Base-by-base conservation (phyloP, 2,888 invertebrate species). In the Camptogramma bilineatum region DNA sequence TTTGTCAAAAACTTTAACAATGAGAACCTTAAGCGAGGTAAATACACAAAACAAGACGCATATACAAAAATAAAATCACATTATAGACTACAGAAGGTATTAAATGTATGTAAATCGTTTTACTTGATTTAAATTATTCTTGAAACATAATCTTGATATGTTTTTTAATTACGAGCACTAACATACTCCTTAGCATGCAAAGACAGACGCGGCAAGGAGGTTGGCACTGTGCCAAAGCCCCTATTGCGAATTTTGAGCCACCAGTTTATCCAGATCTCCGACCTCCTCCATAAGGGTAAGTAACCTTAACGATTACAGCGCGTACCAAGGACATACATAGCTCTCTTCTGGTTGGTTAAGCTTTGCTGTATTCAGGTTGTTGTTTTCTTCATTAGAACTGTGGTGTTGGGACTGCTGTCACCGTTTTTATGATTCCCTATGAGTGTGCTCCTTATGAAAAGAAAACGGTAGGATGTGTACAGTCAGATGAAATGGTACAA, bases 341-440 rank as follows among this genome's bases (percentile, higher is more conserved):
- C 47, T 80, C 85, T 73, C 31, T 47, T 54, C 58, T 71, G 47
- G 64, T 65, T 85, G 84, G 86, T 53, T 71, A 69, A 62, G 65
- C 64, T 72, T 68, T 75, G 76, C 79, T 80, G 79, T 83, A 82
- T 84, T 71, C 80, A 71, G 75, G 69, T 79, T 78, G 80, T 82
- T 84, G 85, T 86, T 81, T 83, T 83, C 78, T 81, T 82, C 81
- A 82, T 85, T 81, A 83, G 75, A 79, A 83, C 76, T 73, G 74
- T 76, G 76, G 73, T 72, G 77, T 75, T 71, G 69, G 73, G 75
- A 62, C 71, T 70, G 61, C 74, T 79, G 78, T 76, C 75, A 75
- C 69, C 46, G 17, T 52, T 60, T 58, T 48, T 56, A 62, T 46
- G 48, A 62, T 54, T 64, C 31, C 51, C 39, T 50, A 31, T 51